Percentiles rank a stretch among this genome's conserved stretches.
Conservation (phyloP, 2,888 invertebrate species). For the Opisthograptis luteolata region DNA sequence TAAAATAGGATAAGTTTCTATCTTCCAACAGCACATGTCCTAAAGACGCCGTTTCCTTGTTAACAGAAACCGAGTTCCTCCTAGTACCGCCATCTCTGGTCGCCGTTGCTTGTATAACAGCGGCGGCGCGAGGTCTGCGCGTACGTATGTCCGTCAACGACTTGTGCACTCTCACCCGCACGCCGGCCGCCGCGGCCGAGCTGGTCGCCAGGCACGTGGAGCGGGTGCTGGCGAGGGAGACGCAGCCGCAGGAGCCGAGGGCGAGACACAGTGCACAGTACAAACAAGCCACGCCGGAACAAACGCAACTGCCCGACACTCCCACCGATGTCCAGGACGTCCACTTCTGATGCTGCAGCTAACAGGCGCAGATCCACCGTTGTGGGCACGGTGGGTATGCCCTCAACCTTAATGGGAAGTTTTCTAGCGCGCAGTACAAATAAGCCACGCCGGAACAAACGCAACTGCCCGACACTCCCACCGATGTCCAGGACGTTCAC, state of each 20-base stretch:
- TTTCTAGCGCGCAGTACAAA: slow-evolving; percentile 60
- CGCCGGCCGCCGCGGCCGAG: slow-evolving; percentile 80
- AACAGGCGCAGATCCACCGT: too few relatives aligned
- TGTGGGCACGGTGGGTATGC: too few relatives aligned
- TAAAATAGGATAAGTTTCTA: too few relatives aligned
- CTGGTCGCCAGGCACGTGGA: slow-evolving; percentile 84
- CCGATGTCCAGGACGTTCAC: slow-evolving; percentile 86
- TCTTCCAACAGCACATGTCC: slow-evolving; percentile 33
- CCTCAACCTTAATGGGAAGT: too few relatives aligned
- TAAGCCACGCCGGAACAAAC: slow-evolving; percentile 65
- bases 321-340: slow-evolving; percentile 88
- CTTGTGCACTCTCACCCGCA: slow-evolving; percentile 74
- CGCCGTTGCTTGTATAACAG: slow-evolving; percentile 88
- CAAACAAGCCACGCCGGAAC: slow-evolving; percentile 64
- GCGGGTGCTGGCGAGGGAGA: slow-evolving; percentile 83
- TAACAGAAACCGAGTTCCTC: slow-evolving; percentile 89
- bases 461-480: slow-evolving; percentile 84
- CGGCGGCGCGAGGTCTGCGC: slow-evolving; percentile 86
- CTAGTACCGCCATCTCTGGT: slow-evolving; percentile 88
- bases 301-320: slow-evolving; percentile 81
- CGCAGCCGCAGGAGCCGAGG: slow-evolving; percentile 76
- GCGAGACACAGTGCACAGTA: slow-evolving; percentile 56
- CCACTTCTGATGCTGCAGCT: slow-evolving; percentile 75
- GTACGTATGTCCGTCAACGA: slow-evolving; percentile 74
- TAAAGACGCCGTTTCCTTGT: slow-evolving; percentile 47